Conservation (phyloP, 64 coral and sea anemone species). For the Montipora foliosa region DNA sequence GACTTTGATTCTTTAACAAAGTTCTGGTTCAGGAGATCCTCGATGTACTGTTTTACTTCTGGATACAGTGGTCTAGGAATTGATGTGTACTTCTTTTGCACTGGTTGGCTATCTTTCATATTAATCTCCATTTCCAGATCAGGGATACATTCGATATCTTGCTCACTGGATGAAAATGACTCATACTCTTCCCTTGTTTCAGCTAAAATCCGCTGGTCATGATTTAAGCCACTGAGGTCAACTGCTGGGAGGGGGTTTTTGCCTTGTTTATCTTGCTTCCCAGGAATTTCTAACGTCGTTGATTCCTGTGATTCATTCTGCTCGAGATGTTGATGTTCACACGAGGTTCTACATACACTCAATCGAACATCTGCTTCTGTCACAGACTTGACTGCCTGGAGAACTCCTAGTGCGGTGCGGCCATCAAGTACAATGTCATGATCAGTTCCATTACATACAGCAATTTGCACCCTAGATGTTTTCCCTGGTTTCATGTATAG, state of each 20-base stretch:
- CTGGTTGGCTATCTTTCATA: conserved; percentile 5
- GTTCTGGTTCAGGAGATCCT: conserved; percentile 10
- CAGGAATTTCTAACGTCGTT: no score
- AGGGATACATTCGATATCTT: conserved; percentile 30
- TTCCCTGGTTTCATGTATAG: conserved; percentile 43
- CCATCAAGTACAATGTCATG: conserved; percentile 19
- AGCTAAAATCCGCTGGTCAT: neutral
- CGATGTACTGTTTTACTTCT: conserved; percentile 34
- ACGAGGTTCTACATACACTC: neutral
- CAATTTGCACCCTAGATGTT: neutral
- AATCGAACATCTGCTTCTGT: conserved; percentile 33
- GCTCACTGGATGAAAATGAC: conserved; percentile 26
- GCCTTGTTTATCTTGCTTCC: neutral
- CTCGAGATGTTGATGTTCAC: neutral
- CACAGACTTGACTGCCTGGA: conserved; percentile 42
- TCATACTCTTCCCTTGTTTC: conserved; percentile 13
- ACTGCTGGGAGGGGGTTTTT: neutral
- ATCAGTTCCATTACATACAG: conserved; percentile 27
- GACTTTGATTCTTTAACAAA: conserved; percentile 50
- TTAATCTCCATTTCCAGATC: conserved; percentile 48
- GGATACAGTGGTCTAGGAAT: conserved; percentile 35
- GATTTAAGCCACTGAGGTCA: neutral
- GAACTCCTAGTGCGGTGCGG: neutral
- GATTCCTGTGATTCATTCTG: neutral
- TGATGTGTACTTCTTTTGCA: conserved; percentile 60